A percentile compares a stretch with the other conserved stretches of the same genome.
Conservation (phyloP, 2,113 vertebrate genomes). For the Barbus barbus region DNA sequence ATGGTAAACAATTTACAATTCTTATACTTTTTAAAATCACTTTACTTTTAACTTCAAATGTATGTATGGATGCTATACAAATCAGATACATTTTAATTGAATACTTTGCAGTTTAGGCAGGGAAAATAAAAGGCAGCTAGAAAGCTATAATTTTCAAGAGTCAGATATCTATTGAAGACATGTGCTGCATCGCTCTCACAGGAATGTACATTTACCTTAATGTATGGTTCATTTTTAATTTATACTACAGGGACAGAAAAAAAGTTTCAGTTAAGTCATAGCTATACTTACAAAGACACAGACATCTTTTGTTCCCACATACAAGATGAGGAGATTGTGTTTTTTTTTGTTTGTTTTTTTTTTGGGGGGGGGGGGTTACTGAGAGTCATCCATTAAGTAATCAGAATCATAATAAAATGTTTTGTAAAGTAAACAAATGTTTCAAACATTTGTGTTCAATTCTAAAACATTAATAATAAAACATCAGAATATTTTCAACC, state of each 20-base stretch:
- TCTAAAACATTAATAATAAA: not conserved
- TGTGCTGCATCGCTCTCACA: not conserved
- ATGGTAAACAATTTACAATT: not conserved
- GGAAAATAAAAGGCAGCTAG: not conserved
- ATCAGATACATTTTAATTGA: too few species aligned
- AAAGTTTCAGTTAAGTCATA: not conserved
- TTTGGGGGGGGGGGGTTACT: too few species aligned
- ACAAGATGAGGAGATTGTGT: constrained; percentile 27
- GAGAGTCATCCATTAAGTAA: constrained; percentile 39
- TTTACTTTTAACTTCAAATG: not conserved
- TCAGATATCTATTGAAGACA: not conserved
- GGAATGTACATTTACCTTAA: constrained; percentile 27
- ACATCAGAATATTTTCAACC: not conserved
- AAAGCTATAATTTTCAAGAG: not conserved
- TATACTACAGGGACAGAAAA: constrained; percentile 25
- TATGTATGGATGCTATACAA: not conserved
- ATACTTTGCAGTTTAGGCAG: not conserved
- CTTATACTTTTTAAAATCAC: not conserved
- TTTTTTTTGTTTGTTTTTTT: too few species aligned
- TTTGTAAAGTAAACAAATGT: not conserved
- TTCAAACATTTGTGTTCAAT: too few species aligned
- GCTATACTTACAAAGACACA: not conserved
- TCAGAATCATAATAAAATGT: not conserved
- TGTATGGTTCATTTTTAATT: constrained; percentile 35
- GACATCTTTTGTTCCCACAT: constrained; percentile 34